A percentile compares a stretch with the other conserved stretches of the same genome.
phyloP scores from a whole-genome alignment of 2,797 vertebrate species.

The Mus caroli region DNA sequence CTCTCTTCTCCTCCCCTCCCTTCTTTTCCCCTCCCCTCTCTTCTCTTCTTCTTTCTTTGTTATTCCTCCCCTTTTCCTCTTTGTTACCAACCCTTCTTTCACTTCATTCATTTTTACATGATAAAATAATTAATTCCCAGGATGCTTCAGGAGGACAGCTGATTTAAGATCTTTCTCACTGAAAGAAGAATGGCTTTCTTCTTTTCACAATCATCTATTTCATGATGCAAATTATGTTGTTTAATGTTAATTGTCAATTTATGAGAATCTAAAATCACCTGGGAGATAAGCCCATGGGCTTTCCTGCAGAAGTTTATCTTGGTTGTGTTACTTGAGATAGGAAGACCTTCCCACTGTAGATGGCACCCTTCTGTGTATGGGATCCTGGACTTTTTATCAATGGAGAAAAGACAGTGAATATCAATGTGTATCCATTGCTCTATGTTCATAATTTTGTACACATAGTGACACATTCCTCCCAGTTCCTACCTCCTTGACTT shows the following conservation, averaged over 20 bases:
- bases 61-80: background rate
- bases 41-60: background rate
- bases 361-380: background rate
- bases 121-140: background rate
- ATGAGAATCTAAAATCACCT: background rate
- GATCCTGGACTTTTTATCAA: background rate
- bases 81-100: background rate
- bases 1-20: accelerated
- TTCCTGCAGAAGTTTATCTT: background rate
- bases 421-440: background rate
- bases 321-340: background rate
- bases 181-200: background rate
- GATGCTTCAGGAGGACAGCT: background rate
- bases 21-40: accelerated
- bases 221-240: background rate
- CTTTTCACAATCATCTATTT: background rate
- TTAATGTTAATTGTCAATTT: background rate
- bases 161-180: background rate
- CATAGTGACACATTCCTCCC: background rate
- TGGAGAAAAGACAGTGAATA: background rate
- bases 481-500: background rate
- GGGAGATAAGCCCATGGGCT: background rate
- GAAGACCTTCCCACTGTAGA: background rate
- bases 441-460: background rate
- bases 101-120: background rate